phyloP scores from a whole-genome alignment of 2,797 vertebrate species.

The Setipinna tenuifilis region DNA sequence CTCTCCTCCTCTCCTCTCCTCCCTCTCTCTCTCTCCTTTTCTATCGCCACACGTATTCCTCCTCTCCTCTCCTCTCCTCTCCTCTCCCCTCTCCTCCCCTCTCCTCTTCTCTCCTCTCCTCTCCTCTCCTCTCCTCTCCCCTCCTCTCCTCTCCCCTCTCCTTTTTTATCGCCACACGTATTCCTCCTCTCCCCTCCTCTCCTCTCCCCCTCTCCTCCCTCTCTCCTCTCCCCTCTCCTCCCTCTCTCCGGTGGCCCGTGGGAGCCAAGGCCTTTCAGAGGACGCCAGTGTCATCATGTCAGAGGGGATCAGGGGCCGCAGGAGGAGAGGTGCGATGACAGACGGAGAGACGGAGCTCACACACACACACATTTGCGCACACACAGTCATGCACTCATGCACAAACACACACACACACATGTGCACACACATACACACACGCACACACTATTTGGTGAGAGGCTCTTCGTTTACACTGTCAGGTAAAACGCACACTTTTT shows the following conservation, averaged over 20 bases:
- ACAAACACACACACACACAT: background rate
- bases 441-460: too few species aligned
- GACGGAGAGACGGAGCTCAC: background rate
- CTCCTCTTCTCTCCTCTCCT: constrained; percentile 2
- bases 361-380: background rate
- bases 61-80: background rate
- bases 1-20: background rate
- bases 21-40: background rate
- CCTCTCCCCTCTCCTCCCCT: background rate
- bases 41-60: background rate
- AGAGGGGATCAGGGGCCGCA: background rate
- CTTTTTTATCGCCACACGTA: background rate
- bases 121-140: background rate
- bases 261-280: background rate
- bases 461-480: too few species aligned
- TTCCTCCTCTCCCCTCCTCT: background rate
- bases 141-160: background rate
- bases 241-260: background rate
- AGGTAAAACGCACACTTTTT: background rate
- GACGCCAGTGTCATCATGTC: background rate
- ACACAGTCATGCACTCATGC: background rate
- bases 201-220: too few species aligned
- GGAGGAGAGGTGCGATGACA: background rate
- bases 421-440: constrained; percentile 2
- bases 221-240: too few species aligned